phyloP scores from a whole-genome alignment of 2,113 vertebrate species.

The Lamprotornis superbus region DNA sequence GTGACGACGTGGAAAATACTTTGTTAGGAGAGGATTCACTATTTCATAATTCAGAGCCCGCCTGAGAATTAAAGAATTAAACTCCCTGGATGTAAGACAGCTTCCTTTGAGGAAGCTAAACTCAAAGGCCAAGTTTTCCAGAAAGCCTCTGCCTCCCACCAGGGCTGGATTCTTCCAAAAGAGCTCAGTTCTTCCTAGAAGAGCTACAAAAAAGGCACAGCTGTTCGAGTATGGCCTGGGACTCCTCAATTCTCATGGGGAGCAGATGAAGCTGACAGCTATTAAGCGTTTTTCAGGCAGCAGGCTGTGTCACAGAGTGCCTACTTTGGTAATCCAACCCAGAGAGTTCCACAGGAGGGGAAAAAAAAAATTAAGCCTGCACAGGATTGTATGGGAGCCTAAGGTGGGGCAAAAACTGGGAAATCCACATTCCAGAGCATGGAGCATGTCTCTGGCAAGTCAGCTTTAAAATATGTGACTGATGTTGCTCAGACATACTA shows the following conservation, averaged over 20 bases:
- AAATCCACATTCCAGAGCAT: constrained; percentile 28
- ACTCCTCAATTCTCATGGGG: background rate
- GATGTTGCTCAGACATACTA: constrained; percentile 7
- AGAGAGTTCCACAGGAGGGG: background rate
- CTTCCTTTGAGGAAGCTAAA: background rate
- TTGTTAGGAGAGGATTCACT: background rate
- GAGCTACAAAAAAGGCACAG: background rate
- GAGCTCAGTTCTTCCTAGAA: background rate
- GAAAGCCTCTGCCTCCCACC: background rate
- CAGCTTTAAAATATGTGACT: constrained; percentile 1
- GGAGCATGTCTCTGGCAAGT: background rate
- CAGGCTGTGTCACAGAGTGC: background rate
- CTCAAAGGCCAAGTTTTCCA: background rate
- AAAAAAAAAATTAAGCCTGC: background rate
- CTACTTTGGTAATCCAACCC: background rate
- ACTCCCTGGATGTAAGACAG: accelerated
- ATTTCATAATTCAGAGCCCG: background rate
- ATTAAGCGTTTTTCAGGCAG: background rate
- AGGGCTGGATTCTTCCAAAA: background rate
- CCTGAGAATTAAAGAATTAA: background rate
- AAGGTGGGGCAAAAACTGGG: background rate
- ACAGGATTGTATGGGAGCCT: background rate
- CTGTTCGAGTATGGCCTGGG: background rate
- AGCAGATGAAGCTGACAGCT: background rate
- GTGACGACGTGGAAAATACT: background rate